phyloP scores from a whole-genome alignment of 2,113 vertebrate species.

The Nanorana parkeri region DNA sequence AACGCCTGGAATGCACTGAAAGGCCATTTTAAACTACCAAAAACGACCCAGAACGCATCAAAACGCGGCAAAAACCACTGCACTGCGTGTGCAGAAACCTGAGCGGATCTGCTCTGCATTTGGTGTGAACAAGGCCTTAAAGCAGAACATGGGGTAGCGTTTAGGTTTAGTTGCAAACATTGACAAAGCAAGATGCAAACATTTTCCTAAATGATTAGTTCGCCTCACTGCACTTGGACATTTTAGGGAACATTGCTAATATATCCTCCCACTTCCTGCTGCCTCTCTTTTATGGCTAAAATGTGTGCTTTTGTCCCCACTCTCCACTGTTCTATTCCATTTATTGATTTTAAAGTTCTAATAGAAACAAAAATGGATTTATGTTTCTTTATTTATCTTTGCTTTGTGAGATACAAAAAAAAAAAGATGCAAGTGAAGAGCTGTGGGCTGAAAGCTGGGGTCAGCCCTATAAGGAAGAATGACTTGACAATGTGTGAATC shows the following conservation, averaged over 20 bases:
- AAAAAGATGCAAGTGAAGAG: conserved; percentile 40
- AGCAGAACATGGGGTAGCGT: too few relatives aligned
- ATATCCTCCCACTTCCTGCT: neutral
- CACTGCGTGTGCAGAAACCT: too few relatives aligned
- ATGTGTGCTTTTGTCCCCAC: neutral
- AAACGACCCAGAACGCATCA: too few relatives aligned
- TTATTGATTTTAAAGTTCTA: conserved; percentile 36
- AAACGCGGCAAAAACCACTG: too few relatives aligned
- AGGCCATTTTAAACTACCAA: too few relatives aligned
- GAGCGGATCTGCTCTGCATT: too few relatives aligned
- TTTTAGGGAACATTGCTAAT: neutral
- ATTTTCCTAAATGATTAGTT: neutral
- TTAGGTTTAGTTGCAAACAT: neutral
- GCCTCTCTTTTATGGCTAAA: neutral
- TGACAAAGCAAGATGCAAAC: neutral
- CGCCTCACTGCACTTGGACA: neutral
- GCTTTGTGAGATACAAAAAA: conserved; percentile 30
- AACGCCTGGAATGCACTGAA: too few relatives aligned
- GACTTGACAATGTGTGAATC: conserved; percentile 24
- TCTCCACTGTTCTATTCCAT: neutral
- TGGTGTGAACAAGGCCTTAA: too few relatives aligned
- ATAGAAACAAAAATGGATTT: conserved; percentile 21
- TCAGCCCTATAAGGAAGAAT: conserved; percentile 31
- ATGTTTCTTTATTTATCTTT: conserved; percentile 17
- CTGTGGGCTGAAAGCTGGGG: conserved; percentile 25